A percentile compares a stretch with the other conserved stretches of the same genome.
Evolutionary conservation across 2,113 vertebrate species (phyloP).

Genomic region (Chloroceryle aenea): DNA sequence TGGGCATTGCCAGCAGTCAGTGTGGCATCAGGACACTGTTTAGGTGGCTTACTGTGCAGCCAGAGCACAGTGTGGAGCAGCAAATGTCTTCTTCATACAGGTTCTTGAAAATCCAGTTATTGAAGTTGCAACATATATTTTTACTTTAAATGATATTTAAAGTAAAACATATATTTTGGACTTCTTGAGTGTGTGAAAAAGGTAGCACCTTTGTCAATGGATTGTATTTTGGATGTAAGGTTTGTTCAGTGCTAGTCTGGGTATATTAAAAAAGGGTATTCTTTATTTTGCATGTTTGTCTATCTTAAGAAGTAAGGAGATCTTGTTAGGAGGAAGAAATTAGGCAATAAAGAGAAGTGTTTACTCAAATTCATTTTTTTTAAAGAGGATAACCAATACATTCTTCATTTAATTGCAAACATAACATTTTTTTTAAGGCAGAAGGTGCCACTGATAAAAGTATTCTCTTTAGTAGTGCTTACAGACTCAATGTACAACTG

Average conservation of each 20-base stretch:
- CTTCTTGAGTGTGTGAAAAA: slow-evolving; percentile 7
- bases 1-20: neutral
- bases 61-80: neutral
- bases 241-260: neutral
- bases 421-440: neutral
- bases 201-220: neutral
- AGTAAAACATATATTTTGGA: slow-evolving; percentile 43
- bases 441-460: neutral
- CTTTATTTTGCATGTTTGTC: neutral
- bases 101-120: neutral
- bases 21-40: neutral
- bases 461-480: neutral
- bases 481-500: neutral
- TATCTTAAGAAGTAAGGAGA: neutral
- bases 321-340: neutral
- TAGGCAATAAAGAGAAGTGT: neutral
- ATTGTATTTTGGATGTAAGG: neutral
- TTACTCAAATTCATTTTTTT: neutral
- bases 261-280: neutral
- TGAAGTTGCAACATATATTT: neutral
- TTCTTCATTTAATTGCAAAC: neutral
- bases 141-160: neutral
- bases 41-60: neutral
- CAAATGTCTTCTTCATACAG: neutral
- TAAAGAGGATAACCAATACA: neutral